Conservation (phyloP, 2,888 invertebrate species). For the Tipula confusa region DNA sequence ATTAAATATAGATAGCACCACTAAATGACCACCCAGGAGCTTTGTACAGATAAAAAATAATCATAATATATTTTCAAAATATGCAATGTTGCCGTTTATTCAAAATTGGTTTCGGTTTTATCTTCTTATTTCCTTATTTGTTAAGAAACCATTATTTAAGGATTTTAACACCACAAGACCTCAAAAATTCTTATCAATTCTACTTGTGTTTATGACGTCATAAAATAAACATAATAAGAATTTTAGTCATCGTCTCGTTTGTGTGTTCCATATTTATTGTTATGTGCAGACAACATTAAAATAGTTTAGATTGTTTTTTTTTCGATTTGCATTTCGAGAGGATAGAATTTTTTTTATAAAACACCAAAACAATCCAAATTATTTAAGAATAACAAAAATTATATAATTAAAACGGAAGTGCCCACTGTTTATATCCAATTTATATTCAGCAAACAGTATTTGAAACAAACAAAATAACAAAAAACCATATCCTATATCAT, state of each 20-base stretch:
- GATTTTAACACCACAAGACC: not conserved
- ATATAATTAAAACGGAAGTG: not conserved
- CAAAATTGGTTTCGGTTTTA: not conserved
- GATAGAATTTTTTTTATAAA: not conserved
- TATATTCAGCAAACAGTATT: conserved; percentile 3
- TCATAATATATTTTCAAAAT: too few relatives aligned
- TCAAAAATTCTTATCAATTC: not conserved
- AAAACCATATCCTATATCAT: not conserved
- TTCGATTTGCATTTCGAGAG: not conserved
- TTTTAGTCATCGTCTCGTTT: not conserved
- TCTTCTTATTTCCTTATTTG: not conserved
- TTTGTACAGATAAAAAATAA: too few relatives aligned
- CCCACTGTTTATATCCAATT: not conserved
- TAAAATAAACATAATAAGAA: not conserved
- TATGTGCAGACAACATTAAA: not conserved
- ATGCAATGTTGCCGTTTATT: too few relatives aligned
- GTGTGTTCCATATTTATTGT: not conserved
- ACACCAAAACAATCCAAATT: not conserved
- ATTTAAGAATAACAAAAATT: not conserved
- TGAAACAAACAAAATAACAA: not conserved
- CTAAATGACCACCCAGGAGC: too few relatives aligned
- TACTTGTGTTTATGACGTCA: not conserved
- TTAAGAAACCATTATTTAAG: not conserved
- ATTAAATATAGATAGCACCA: too few relatives aligned
- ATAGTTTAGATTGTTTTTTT: not conserved